phyloP scores from a whole-genome alignment of 2,888 invertebrate species.

The Dichetophora obliterata region DNA sequence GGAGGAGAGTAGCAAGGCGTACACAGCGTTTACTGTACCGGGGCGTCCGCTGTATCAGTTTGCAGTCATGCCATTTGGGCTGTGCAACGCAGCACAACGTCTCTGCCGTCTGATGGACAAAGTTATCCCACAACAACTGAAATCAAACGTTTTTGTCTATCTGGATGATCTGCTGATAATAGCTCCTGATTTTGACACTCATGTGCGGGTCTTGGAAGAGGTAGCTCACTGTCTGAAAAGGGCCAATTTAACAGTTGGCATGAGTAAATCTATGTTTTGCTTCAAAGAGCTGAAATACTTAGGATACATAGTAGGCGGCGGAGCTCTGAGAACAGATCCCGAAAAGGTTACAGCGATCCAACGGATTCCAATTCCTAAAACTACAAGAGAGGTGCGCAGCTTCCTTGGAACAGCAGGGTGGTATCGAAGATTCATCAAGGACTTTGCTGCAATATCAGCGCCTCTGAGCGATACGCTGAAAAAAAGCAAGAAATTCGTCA shows the following conservation, averaged over 20 bases:
- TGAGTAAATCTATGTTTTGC: background rate
- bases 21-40: background rate
- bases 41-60: no score
- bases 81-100: background rate
- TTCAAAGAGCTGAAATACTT: background rate
- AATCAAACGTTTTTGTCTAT: no score
- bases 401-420: background rate
- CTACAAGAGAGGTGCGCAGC: background rate
- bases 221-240: background rate
- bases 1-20: background rate
- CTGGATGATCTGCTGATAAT: background rate
- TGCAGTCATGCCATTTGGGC: background rate
- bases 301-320: background rate
- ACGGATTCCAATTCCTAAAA: constrained; percentile 8
- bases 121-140: no score
- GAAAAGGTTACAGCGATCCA: constrained; percentile 40
- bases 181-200: background rate
- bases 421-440: background rate
- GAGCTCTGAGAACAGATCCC: constrained; percentile 34
- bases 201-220: background rate
- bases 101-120: no score
- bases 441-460: background rate
- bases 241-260: background rate
- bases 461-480: constrained; percentile 9
- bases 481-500: no score